Base-by-base conservation (phyloP, 2,888 invertebrate genomes). In the Oligia fasciuncula region DNA sequence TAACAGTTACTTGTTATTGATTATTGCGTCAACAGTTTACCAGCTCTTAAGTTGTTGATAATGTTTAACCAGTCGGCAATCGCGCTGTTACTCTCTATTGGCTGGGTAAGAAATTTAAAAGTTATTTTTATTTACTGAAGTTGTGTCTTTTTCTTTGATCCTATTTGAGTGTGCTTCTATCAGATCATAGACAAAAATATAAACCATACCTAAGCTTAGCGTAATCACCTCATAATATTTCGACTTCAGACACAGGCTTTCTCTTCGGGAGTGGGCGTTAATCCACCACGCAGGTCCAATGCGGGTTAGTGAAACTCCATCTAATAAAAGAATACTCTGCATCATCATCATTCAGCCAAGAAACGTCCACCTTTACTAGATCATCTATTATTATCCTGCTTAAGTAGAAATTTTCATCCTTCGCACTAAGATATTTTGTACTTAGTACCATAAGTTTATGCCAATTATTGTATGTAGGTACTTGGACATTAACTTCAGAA, bases 71-170 rank as follows among this genome's bases (percentile, higher is more conserved):
- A 62, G 65, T 77, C 67, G 43, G 23, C 49, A 51, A 65, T 67
- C 13, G 60, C 17, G 74, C 46, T 75, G 19, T 40, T 82, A 40
- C 57, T 85, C 23, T 43, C 43, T 8, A 23, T 78, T 66, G 29
- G 60, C 57, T 29, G 83, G 85, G 85, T 85, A 76, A 85, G 85
- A 51, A 66, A 68, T 68, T 0, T 43, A 49, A 29, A 19, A 9
- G 0, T 14, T 19, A 17, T 40, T 40, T 60, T 13, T 29, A 29
- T 17, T 13, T 8, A 4, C 51, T 54, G 23, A 13, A 13, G 19
- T 51, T 13, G 49, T 68, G 19, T 69, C 1, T 23, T 69, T 19
- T 69, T 13, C 29, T 66, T 40, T 23, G 1, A 17, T 46, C 40
- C 65, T 40, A 23, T 23, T 65, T 19, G 4, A 19, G 23, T 65